Base-by-base conservation (phyloP, 2,888 invertebrate species). In the Diaprepes abbreviatus region DNA sequence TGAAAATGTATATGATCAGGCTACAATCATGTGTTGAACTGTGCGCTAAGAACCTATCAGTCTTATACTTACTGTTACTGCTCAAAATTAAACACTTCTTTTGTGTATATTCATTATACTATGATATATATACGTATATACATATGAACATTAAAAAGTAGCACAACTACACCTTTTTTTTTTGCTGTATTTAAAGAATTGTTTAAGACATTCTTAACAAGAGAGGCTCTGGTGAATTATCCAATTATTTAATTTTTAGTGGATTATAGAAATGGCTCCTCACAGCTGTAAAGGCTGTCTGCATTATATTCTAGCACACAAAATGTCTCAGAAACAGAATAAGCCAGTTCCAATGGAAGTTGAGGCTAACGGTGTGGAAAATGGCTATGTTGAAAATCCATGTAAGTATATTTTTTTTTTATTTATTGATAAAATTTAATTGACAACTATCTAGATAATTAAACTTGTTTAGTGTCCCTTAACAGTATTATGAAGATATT, bases 201-300 rank as follows among this genome's bases (percentile, higher is more conserved):
- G 16, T 16, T 14, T 17, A 7, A 40, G 1, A 14, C 14, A n/a
- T 14, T 36, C 12, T 38, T 5, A 17, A 17, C 6, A 17, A n/a
- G 1, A 6, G 24, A n/a, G n/a, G n/a, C n/a, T n/a, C n/a, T n/a
- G n/a, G n/a, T n/a, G n/a, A n/a, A n/a, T n/a, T n/a, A n/a, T n/a
- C n/a, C n/a, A n/a, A n/a, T n/a, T n/a, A 24, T 12, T 24, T 6
- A 50, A 50, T 33, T 63, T 63, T 54, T 54, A 63, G 63, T 63
- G 12, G 40, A 31, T 14, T 19, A 9, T 31, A 66, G 31, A 24
- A 50, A 88, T 88, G 87, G 86, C 86, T 75, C 87, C 87, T 70
- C 85, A 86, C 79, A 85, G 82, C 76, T 85, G 85, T 86, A 87
- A 87, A 79, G 84, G 85, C 76, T 85, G 85, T 79, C 79, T 85